Conservation (phyloP, 1,140 invertebrate species). For the Hyles vespertilio region DNA sequence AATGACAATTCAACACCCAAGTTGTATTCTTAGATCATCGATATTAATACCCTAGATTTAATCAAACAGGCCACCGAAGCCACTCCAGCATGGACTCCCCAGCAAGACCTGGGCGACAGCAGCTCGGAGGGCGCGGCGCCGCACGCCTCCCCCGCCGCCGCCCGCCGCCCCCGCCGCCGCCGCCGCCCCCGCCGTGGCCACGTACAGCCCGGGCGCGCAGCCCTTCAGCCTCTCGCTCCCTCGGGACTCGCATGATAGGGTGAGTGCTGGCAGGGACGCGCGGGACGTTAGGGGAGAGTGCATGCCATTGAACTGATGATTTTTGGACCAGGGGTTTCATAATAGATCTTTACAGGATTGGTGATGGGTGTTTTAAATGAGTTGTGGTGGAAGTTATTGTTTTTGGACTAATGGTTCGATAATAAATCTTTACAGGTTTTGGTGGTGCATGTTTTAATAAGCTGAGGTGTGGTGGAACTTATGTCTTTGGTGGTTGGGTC, state of each 20-base stretch:
- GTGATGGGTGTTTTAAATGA: too few relatives aligned
- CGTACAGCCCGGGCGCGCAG: slow-evolving; percentile 80
- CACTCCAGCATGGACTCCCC: slow-evolving; percentile 82
- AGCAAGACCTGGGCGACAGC: slow-evolving; percentile 83
- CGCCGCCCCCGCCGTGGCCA: slow-evolving; percentile 63
- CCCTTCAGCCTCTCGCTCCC: slow-evolving; percentile 85
- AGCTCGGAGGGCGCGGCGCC: slow-evolving; percentile 80
- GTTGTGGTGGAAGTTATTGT: too few relatives aligned
- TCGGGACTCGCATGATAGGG: slow-evolving; percentile 76
- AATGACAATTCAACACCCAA: too few relatives aligned
- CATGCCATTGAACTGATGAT: background rate
- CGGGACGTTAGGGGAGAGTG: slow-evolving; percentile 47
- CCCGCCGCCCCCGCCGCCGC: slow-evolving; percentile 54
- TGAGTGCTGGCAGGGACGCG: slow-evolving; percentile 40
- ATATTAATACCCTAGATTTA: background rate
- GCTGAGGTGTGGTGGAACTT: too few relatives aligned
- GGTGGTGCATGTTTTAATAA: too few relatives aligned
- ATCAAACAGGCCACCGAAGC: slow-evolving; percentile 18
- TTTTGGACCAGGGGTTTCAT: background rate
- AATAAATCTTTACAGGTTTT: too few relatives aligned
- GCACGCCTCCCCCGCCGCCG: slow-evolving; percentile 11
- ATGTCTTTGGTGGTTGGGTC: too few relatives aligned
- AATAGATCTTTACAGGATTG: background rate
- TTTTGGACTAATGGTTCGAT: too few relatives aligned
- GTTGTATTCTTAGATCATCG: too few relatives aligned